Base-by-base conservation (phyloP, 2,888 invertebrate genomes). In the Pocota personata region DNA sequence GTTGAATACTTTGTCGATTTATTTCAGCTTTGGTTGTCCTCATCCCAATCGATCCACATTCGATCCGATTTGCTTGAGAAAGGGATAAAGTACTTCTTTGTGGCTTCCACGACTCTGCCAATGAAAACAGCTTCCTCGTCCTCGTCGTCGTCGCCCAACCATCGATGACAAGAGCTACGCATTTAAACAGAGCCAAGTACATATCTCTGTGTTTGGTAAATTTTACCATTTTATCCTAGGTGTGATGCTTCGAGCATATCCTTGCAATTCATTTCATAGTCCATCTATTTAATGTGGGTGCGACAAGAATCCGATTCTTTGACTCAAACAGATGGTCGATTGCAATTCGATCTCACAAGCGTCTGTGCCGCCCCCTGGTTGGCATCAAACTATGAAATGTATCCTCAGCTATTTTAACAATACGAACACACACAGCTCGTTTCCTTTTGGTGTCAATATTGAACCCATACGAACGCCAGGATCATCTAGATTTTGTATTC, bases 301-400 rank as follows among this genome's bases (percentile, higher is more conserved):
- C 67, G 14, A 55, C 55, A 78, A 14, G 46, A 72, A 62, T 67
- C 62, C 14, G 12, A 55, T 57, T 52, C 32, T 37, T 58, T n/a
- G 52, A 71, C 78, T 71, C 79, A 69, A 84, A 75, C 83, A 84
- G 79, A 84, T 84, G 83, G 83, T 73, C 78, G 67, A 75, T 79
- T 78, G 16, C 73, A 79, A 62, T 78, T 78, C 14, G 19, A 50
- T 35, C 30, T 19, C 21, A 4, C n/a, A 1, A 5, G 12, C 10
- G 27, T 27, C 7, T 10, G 30, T 30, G 7, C 27, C 12, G 27
- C 32, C 8, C 69, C 62, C 55, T 30, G 50, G 50, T 62, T 62
- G 24, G 67, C 73, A 57, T 75, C 73, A 83, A 83, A 73, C 62
- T 83, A 62, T 78, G 73, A 73, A 78, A 75, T 84, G 75, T 79